A percentile compares a stretch with the other conserved stretches of the same genome.
Conservation (phyloP, 2,797 vertebrate species). For the Neopelma chrysocephalum region DNA sequence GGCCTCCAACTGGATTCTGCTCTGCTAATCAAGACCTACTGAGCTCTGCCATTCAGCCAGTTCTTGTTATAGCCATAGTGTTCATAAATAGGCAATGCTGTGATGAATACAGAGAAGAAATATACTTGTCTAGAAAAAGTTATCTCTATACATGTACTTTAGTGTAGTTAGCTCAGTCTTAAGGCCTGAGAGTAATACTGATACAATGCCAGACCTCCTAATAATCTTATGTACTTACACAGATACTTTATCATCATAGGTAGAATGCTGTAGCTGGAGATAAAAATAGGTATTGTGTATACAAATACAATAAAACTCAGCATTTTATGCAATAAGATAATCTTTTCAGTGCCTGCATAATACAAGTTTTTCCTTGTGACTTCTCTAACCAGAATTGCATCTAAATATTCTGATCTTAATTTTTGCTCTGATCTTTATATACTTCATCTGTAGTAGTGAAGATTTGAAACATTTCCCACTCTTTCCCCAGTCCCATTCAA, state of each 20-base stretch:
- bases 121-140: not conserved
- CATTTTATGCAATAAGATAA: not conserved
- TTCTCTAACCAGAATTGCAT: not conserved
- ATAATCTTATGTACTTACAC: not conserved
- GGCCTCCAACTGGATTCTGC: not conserved
- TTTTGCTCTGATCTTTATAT: not conserved
- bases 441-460: not conserved
- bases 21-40: not conserved
- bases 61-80: not conserved
- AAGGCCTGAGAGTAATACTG: not conserved
- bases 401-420: not conserved
- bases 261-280: not conserved
- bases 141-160: not conserved
- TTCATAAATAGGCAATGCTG: not conserved
- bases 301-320: not conserved
- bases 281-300: not conserved
- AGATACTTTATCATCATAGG: not conserved
- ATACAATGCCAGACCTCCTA: not conserved
- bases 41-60: not conserved
- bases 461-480: not conserved
- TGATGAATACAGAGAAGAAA: not conserved
- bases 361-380: not conserved
- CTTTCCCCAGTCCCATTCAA: not conserved
- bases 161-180: not conserved
- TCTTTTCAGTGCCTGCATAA: not conserved